phyloP scores from a whole-genome alignment of 2,888 invertebrate species.

The Mesochorus sp. region DNA sequence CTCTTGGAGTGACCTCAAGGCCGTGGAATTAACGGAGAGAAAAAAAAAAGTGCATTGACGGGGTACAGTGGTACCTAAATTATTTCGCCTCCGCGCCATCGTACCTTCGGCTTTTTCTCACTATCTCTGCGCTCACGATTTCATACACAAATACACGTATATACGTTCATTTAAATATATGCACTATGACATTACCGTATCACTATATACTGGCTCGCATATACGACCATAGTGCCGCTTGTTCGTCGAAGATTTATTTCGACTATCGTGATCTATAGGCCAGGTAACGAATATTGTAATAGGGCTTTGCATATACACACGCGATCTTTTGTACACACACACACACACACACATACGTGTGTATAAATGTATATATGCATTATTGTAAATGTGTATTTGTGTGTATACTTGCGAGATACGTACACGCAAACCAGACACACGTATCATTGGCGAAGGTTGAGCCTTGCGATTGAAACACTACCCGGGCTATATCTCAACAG shows the following conservation, averaged over 20 bases:
- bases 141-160: background rate
- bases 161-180: background rate
- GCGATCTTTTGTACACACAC: background rate
- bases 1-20: constrained; percentile 50
- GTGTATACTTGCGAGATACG: constrained; percentile 39
- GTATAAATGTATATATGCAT: background rate
- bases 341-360: constrained; percentile 1
- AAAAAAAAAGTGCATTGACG: background rate
- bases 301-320: constrained; percentile 67
- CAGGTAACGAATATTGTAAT: constrained; percentile 80
- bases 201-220: constrained; percentile 22
- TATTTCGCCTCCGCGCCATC: constrained; percentile 46
- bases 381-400: background rate
- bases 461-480: constrained; percentile 80
- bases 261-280: constrained; percentile 80
- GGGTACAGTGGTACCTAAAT: constrained; percentile 38
- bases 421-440: constrained; percentile 61
- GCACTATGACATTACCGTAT: constrained; percentile 28
- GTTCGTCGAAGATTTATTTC: constrained; percentile 80
- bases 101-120: background rate
- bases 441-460: constrained; percentile 76
- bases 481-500: constrained; percentile 81
- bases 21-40: constrained; percentile 53
- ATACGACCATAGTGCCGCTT: constrained; percentile 73
- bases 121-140: background rate